These are phyloP conservation scores for Heliconius hermathena DNA, from an alignment of 1,140 invertebrate species.

Conservation along the genomic window DNA sequence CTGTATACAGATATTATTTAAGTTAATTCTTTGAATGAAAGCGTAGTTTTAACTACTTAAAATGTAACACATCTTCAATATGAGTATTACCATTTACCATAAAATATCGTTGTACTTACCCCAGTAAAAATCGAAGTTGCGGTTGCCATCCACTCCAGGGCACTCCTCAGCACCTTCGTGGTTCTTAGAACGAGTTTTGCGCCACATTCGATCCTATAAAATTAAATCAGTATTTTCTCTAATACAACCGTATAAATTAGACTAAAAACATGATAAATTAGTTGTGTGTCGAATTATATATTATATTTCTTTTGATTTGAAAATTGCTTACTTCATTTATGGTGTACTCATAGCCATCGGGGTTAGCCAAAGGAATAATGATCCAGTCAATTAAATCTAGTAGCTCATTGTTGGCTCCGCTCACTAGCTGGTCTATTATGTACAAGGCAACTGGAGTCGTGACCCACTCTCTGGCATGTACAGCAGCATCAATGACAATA, in stretches of 20 bases:
- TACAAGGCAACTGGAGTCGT: slow-evolving; percentile 85
- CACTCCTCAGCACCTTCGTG: slow-evolving; percentile 60
- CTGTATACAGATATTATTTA: no score
- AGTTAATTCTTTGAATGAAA: no score
- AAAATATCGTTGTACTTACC: slow-evolving; percentile 28
- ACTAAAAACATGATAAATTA: no score
- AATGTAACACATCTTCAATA: no score
- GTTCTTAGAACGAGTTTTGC: slow-evolving; percentile 77
- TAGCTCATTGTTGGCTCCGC: slow-evolving; percentile 76
- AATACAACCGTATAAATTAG: no score
- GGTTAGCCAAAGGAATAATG: slow-evolving; percentile 85
- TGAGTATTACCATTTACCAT: background rate
- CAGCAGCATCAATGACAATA: slow-evolving; percentile 82
- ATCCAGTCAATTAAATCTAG: slow-evolving; percentile 86
- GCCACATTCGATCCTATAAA: slow-evolving; percentile 80
- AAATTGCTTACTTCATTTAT: slow-evolving; percentile 74
- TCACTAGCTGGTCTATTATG: slow-evolving; percentile 84
- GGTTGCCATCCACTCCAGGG: slow-evolving; percentile 82
- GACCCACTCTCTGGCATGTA: slow-evolving; percentile 89
- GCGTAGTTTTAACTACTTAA: no score
- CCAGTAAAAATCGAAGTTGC: slow-evolving; percentile 84
- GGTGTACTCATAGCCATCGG: slow-evolving; percentile 87
- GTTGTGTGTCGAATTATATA: no score
- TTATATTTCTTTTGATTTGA: no score
- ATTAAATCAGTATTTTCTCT: no score